Percentiles rank a stretch among this genome's conserved stretches.
These are phyloP conservation scores for Arrhopalites spinosus DNA, from an alignment of 2,888 invertebrate genomes.

Conservation along the genomic window DNA sequence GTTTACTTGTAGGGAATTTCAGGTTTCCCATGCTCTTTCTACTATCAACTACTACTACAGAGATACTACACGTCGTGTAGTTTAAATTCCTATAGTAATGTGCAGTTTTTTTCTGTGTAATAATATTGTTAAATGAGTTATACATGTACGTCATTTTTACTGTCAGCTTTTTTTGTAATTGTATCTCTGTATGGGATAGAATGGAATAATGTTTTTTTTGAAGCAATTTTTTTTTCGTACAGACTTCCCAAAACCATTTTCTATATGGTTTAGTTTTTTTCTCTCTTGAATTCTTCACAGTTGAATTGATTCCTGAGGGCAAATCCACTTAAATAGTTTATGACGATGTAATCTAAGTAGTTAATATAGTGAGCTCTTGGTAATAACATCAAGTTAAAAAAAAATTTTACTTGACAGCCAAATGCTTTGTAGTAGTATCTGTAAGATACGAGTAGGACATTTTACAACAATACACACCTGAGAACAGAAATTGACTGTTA, in stretches of 20 bases:
- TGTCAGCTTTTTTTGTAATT: conserved; percentile 13
- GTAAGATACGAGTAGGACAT: no score
- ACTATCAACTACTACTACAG: not conserved
- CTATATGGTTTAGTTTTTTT: no score
- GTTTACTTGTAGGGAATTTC: not conserved
- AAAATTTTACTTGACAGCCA: not conserved
- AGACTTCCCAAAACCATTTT: no score
- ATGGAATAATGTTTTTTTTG: conserved; percentile 16
- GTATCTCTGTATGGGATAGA: conserved; percentile 11
- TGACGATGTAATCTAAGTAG: conserved; percentile 14
- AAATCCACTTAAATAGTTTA: conserved; percentile 13
- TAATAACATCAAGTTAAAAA: not conserved
- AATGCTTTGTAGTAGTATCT: no score
- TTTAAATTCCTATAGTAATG: not conserved
- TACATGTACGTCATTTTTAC: no score
- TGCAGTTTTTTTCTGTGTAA: no score
- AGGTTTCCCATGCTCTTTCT: not conserved
- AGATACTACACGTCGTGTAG: not conserved
- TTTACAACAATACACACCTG: no score
- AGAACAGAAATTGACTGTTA: no score
- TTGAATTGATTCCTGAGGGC: conserved; percentile 19
- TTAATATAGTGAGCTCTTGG: conserved; percentile 6
- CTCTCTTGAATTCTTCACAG: conserved; percentile 5
- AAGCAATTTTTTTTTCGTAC: conserved; percentile 12
- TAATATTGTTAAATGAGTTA: no score